A percentile compares a stretch with the other conserved stretches of the same genome.
Evolutionary conservation across 2,113 vertebrate genomes (phyloP).

Genomic region (Pampusana beccarii): DNA sequence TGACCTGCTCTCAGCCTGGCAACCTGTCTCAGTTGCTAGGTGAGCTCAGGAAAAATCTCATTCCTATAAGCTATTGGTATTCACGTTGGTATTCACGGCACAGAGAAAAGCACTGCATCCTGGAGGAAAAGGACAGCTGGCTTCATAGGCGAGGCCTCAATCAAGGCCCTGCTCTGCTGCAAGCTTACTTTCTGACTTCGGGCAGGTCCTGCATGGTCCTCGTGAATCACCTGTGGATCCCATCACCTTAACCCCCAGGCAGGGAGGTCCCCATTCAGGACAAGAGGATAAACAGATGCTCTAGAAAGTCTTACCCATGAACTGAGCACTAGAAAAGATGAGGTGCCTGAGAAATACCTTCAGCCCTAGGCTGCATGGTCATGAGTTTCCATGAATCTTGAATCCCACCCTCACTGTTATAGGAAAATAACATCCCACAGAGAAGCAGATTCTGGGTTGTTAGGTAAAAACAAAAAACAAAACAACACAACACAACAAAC

Average conservation of each 20-base stretch:
- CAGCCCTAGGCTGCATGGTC: background rate
- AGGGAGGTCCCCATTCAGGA: background rate
- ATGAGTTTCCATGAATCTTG: background rate
- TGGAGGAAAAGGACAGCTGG: background rate
- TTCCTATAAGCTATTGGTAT: background rate
- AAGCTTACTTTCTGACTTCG: background rate
- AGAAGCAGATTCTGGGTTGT: background rate
- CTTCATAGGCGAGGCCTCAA: background rate
- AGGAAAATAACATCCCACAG: background rate
- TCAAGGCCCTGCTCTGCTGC: background rate
- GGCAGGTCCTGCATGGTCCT: background rate
- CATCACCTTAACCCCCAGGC: background rate
- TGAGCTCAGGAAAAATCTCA: background rate
- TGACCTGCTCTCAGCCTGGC: background rate
- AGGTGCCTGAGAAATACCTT: background rate
- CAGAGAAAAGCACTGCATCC: background rate
- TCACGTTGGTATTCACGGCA: background rate
- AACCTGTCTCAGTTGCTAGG: background rate
- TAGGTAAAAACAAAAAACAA: background rate
- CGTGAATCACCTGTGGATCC: background rate
- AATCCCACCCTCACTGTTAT: background rate
- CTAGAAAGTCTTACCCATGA: background rate
- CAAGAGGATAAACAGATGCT: background rate
- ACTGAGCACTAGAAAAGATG: background rate
- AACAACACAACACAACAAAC: too few relatives aligned